Conservation (phyloP, 2,888 invertebrate species). For the Hecatera dysodea region DNA sequence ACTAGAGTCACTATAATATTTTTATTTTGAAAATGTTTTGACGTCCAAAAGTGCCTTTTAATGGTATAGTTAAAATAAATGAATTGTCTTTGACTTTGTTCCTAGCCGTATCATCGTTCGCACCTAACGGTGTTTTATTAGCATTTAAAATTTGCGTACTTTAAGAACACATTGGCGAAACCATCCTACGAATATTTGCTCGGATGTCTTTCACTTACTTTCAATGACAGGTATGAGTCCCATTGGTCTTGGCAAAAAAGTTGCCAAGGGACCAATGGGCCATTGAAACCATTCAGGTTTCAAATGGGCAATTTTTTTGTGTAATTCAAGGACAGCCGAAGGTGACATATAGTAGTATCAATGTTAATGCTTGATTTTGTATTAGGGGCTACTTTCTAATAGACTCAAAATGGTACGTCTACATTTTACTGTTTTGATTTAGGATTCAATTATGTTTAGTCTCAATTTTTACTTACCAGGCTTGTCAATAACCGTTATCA, state of each 20-base stretch:
- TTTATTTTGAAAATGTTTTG: no score
- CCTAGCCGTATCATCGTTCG: background rate
- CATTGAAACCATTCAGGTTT: no score
- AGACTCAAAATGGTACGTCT: no score
- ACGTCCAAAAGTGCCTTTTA: no score
- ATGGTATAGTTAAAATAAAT: no score
- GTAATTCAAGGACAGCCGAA: background rate
- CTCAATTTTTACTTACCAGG: constrained; percentile 65
- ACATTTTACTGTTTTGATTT: no score
- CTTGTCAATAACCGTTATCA: constrained; percentile 71
- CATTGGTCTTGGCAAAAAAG: no score
- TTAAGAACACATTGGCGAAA: background rate
- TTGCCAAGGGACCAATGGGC: no score
- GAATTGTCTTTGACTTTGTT: no score
- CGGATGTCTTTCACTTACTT: background rate
- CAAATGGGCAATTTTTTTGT: background rate
- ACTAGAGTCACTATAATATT: no score
- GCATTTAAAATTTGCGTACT: background rate
- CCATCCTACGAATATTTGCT: background rate
- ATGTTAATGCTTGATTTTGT: background rate
- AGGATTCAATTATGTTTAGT: background rate
- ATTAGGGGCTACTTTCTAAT: background rate
- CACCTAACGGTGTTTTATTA: background rate
- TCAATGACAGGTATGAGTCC: background rate
- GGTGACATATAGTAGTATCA: background rate